Evolutionary conservation across 2,888 invertebrate genomes (phyloP), one percentile per base, ranked within the genome.

Genomic region (Caenorhabditis sp.): DNA sequence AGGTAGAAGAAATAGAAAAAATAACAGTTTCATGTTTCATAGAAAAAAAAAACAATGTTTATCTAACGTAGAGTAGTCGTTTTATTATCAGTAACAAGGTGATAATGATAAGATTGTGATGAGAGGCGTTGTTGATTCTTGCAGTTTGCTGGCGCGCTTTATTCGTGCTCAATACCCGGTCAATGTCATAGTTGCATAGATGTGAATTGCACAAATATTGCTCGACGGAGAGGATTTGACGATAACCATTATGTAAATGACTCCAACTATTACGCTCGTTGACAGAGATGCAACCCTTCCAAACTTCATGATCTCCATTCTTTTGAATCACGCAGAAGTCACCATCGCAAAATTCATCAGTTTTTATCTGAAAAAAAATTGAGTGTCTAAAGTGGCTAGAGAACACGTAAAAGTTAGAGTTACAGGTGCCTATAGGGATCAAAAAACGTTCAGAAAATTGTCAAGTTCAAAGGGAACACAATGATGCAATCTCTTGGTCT

Each of bases 151-250:
- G 43, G 5, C 17, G 5, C 3, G 43, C 7, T 61, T 62, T 4
- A 63, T 65, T 43, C 43, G 43, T 43, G 12, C 14, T 43, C 43
- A 17, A 10, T 17, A 43, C 43, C 20, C 74, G 54, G 61, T 78
- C 72, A n/a, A 71, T 38, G 58, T 78, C 78, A 36, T 59, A 69
- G 58, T 84, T 84, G 60, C 84, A 84, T 38, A 83, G 77, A 69
- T 84, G 78, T n/a, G 73, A 64, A 31, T 76, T 66, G 58, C 84
- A 84, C 1, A 84, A 54, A 82, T 83, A 84, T 67, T 84, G 84
- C 31, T 84, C 82, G 0, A 77, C 73, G 38, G 79, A 81, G 17
- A 84, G 61, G 49, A 84, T 76, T 49, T 76, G 73, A 1, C 84
- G 76, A 59, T 84, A 78, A n/a, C 84, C 84, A 50, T 54, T 67